A percentile compares a stretch with the other conserved stretches of the same genome.
phyloP scores from a whole-genome alignment of 1,140 invertebrate genomes.

The Pseudobourletiella spinata region DNA sequence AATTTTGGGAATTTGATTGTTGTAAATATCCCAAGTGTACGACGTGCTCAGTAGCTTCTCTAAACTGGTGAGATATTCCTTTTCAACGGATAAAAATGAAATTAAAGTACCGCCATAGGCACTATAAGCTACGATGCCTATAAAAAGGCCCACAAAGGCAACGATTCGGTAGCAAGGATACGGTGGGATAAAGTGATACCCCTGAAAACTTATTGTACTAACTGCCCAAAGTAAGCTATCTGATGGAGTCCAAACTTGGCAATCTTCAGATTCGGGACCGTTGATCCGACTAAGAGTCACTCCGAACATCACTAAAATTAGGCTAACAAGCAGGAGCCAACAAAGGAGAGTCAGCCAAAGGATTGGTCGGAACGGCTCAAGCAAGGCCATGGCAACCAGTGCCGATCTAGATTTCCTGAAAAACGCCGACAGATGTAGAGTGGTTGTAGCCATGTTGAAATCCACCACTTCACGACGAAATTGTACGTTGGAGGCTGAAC shows the following conservation, averaged over 20 bases:
- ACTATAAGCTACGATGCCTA: constrained; percentile 1
- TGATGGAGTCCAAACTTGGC: neutral
- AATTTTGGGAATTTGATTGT: neutral
- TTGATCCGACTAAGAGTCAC: neutral
- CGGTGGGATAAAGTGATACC: neutral
- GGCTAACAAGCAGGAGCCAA: neutral
- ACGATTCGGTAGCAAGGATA: constrained; percentile 1
- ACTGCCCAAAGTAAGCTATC: constrained; percentile 19
- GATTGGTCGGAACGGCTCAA: constrained; percentile 6
- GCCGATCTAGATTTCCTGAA: neutral
- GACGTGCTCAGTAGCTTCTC: constrained; percentile 4
- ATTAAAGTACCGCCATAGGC: constrained; percentile 21
- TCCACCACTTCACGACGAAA: constrained; percentile 17
- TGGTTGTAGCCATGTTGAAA: constrained; percentile 23
- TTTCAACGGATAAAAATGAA: constrained; percentile 14
- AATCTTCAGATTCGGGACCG: neutral
- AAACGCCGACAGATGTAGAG: constrained; percentile 7
- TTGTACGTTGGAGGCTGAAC: constrained; percentile 8
- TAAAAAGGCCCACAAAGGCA: neutral
- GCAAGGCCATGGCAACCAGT: neutral
- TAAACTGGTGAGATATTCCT: constrained; percentile 5
- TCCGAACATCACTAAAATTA: neutral
- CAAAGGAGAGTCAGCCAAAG: constrained; percentile 10
- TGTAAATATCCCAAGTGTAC: constrained; percentile 3
- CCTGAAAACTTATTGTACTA: constrained; percentile 4